phyloP scores from a whole-genome alignment of 1,140 invertebrate species.

The Brachystomella parvula region DNA sequence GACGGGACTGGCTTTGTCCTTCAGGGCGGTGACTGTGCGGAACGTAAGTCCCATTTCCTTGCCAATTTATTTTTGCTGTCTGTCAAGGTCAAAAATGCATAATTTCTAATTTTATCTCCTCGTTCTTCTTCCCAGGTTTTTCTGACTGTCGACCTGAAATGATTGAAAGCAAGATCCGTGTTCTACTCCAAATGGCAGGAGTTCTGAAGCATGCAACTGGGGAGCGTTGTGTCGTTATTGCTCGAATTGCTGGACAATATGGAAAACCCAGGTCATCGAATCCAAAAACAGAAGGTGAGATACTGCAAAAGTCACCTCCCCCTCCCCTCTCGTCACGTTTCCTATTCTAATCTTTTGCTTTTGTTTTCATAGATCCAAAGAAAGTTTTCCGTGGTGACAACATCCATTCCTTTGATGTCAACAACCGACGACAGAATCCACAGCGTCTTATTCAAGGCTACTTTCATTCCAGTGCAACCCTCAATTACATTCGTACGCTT shows the following conservation, averaged over 20 bases:
- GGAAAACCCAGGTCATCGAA: constrained; percentile 10
- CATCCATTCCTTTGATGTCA: not conserved
- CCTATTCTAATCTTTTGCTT: too few relatives aligned
- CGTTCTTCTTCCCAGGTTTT: not conserved
- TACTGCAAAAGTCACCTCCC: not conserved
- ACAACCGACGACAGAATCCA: not conserved
- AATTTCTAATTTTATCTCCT: not conserved
- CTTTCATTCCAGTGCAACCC: not conserved
- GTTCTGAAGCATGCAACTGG: not conserved
- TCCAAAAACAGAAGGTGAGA: constrained; percentile 6
- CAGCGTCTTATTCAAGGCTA: constrained; percentile 6
- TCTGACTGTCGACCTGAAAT: not conserved
- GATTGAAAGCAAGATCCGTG: constrained; percentile 7
- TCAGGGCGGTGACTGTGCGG: constrained; percentile 14
- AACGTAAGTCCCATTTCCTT: constrained; percentile 12
- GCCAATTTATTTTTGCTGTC: not conserved
- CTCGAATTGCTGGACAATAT: constrained; percentile 15
- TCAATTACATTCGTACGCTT: constrained; percentile 4
- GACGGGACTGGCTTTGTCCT: constrained; percentile 4
- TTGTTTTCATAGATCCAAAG: constrained; percentile 5
- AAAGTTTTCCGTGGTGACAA: constrained; percentile 13
- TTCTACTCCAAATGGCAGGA: constrained; percentile 3
- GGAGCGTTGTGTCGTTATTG: not conserved
- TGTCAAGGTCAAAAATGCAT: not conserved
- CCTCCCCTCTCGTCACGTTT: too few relatives aligned